Percentiles rank a stretch among this genome's conserved stretches.
These are phyloP conservation scores for Lymantria monacha DNA, from an alignment of 2,888 invertebrate species.

Conservation along the genomic window DNA sequence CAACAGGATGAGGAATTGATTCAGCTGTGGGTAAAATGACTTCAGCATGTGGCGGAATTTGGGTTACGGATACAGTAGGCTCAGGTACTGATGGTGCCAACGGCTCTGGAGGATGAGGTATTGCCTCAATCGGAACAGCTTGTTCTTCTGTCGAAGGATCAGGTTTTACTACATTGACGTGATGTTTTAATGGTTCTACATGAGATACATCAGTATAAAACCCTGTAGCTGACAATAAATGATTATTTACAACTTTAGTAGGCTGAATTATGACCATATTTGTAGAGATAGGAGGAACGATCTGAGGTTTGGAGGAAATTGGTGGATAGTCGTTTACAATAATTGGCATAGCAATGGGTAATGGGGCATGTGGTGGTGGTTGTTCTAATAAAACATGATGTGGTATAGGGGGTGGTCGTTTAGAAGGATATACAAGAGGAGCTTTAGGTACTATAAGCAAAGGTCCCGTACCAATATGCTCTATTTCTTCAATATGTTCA, in stretches of 20 bases:
- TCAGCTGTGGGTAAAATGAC: background rate
- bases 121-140: background rate
- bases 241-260: slow-evolving; percentile 3
- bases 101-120: too few species aligned
- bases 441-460: slow-evolving; percentile 13
- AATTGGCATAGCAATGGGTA: slow-evolving; percentile 9
- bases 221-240: slow-evolving; percentile 5
- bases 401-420: background rate
- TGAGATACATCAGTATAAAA: slow-evolving; percentile 36
- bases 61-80: background rate
- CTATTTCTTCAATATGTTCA: slow-evolving; percentile 30
- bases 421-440: slow-evolving; percentile 2
- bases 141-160: background rate
- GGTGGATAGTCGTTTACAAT: slow-evolving; percentile 10
- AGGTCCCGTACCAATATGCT: slow-evolving; percentile 9
- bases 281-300: slow-evolving; percentile 20
- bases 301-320: slow-evolving; percentile 6
- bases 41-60: background rate
- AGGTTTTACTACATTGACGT: slow-evolving; percentile 8
- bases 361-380: slow-evolving; percentile 2
- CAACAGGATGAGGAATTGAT: background rate
- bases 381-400: background rate
- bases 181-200: slow-evolving; percentile 28
- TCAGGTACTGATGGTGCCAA: background rate
- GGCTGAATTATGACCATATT: slow-evolving; percentile 27